Base-by-base conservation (phyloP, 2,888 invertebrate species). In the Idaea straminata region DNA sequence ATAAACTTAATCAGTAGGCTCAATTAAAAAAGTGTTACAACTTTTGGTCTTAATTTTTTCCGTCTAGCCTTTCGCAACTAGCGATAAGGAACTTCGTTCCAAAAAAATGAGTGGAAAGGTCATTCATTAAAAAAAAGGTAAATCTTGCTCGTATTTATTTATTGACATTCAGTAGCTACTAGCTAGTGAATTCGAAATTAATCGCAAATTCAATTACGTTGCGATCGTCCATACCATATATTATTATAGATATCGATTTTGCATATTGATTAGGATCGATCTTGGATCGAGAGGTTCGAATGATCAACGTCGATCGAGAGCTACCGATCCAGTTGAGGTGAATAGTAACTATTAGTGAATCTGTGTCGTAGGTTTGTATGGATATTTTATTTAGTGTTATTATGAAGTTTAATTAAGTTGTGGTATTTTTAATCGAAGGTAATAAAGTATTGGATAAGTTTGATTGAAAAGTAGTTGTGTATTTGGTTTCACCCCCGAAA, bases 231-330 rank as follows among this genome's bases (percentile, higher is more conserved):
- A 81, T 78, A 77, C 78, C 76, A 79, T 76, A 69, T 63, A 63
- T 25, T 25, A 25, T 25, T 25, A 25, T 72, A 72, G 47, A 47
- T 47, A 80, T 77, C 69, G 70, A 74, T 77, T 85, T 86, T 85
- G 86, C 87, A 87, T 88, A 85, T 86, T 87, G 86, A 88, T 87
- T 83, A 85, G 79, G 75, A 81, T 83, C 84, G 74, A 74, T 71
- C 62, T 47, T 47, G 47, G 10, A 47, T 47, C 47, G 47, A 47
- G 47, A 10, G 13, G 47, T 47, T 4, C 47, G 76, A 78, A 59
- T 70, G 70, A 64, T 68, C 70, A 66, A 62, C 69, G 62, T 61
- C 64, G 64, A 63, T 66, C 61, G 63, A 65, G 65, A 36, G 73
- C 76, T 75, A 74, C 75, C 74, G 75, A 75, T 74, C 72, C 5